phyloP scores from a whole-genome alignment of 2,113 vertebrate genomes.

The Salvelinus namaycush region DNA sequence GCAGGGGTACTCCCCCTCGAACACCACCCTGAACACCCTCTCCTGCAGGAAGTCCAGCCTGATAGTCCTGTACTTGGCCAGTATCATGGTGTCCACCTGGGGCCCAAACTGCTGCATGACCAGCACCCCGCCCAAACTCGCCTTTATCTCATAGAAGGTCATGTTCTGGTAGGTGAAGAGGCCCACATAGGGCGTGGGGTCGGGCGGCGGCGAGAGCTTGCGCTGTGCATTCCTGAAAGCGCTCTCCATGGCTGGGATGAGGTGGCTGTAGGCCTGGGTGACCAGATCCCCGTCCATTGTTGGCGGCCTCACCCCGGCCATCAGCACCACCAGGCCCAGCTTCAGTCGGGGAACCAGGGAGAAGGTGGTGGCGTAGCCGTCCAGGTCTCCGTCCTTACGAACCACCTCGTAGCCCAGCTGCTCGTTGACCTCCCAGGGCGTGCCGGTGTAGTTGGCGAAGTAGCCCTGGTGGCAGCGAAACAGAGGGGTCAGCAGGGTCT shows the following conservation, averaged over 20 bases:
- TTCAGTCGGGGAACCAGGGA: slow-evolving; percentile 84
- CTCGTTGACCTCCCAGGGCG: slow-evolving; percentile 88
- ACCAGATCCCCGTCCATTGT: slow-evolving; percentile 73
- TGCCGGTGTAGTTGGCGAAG: slow-evolving; percentile 86
- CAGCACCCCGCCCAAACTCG: slow-evolving; percentile 75
- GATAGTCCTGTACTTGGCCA: slow-evolving; percentile 80
- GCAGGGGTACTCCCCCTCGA: slow-evolving; percentile 83
- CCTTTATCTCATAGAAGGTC: slow-evolving; percentile 89
- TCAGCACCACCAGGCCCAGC: slow-evolving; percentile 52
- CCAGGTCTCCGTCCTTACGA: slow-evolving; percentile 89
- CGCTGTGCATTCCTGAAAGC: slow-evolving; percentile 79
- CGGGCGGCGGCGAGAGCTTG: slow-evolving; percentile 75
- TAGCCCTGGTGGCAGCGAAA: slow-evolving; percentile 81
- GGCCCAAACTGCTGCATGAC: slow-evolving; percentile 91
- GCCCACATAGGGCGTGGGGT: slow-evolving; percentile 80
- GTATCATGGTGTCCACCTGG: slow-evolving; percentile 81
- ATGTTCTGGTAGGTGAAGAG: slow-evolving; percentile 88
- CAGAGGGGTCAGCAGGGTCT: slow-evolving; percentile 45
- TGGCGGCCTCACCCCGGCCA: slow-evolving; percentile 82
- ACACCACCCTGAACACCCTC: slow-evolving; percentile 61
- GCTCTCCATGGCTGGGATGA: slow-evolving; percentile 83
- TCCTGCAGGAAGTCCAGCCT: slow-evolving; percentile 83
- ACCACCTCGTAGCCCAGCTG: slow-evolving; percentile 82
- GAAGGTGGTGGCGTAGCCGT: slow-evolving; percentile 86
- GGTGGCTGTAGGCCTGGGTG: slow-evolving; percentile 68